These are phyloP conservation scores for Chloroclystis v-ata DNA, from an alignment of 2,888 invertebrate genomes.

Conservation along the genomic window DNA sequence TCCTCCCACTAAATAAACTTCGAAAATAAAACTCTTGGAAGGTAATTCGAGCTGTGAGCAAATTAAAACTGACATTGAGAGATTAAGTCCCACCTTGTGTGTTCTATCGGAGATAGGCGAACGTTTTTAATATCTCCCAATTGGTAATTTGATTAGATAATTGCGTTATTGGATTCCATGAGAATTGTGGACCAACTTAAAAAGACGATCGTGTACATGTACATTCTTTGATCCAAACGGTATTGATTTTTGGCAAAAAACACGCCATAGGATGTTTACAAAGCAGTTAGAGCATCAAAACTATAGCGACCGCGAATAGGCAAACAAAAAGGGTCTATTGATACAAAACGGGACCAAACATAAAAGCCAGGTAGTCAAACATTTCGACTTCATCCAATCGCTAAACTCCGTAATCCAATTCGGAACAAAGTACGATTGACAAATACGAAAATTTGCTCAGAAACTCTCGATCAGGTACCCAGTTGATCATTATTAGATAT, in stretches of 20 bases:
- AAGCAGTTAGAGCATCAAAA: slow-evolving; percentile 24
- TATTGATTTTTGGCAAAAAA: slow-evolving; percentile 7
- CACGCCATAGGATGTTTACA: slow-evolving; percentile 18
- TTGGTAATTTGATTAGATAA: slow-evolving; percentile 45
- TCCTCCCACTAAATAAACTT: slow-evolving; percentile 57
- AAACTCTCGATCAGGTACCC: slow-evolving; percentile 35
- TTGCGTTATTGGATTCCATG: slow-evolving; percentile 24
- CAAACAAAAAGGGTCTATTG: slow-evolving; percentile 25
- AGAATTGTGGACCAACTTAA: slow-evolving; percentile 4
- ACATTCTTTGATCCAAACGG: slow-evolving; percentile 9
- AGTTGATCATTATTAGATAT: slow-evolving; percentile 77
- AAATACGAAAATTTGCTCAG: slow-evolving; percentile 54
- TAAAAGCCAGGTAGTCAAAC: slow-evolving; percentile 40
- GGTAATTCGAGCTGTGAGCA: slow-evolving; percentile 71
- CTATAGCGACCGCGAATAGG: slow-evolving; percentile 22
- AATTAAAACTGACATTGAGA: slow-evolving; percentile 77
- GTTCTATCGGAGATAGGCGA: slow-evolving; percentile 42
- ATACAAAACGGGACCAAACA: slow-evolving; percentile 24
- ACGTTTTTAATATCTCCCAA: slow-evolving; percentile 38
- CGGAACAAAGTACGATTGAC: slow-evolving; percentile 68
- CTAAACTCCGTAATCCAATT: slow-evolving; percentile 75
- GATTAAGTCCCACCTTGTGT: slow-evolving; percentile 66
- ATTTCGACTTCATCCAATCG: slow-evolving; percentile 65
- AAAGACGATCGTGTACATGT: neutral
- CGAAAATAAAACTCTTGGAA: slow-evolving; percentile 71